Percentiles rank a stretch among this genome's conserved stretches.
Conservation (phyloP, 2,888 invertebrate species). For the Ferrisia virgata region DNA sequence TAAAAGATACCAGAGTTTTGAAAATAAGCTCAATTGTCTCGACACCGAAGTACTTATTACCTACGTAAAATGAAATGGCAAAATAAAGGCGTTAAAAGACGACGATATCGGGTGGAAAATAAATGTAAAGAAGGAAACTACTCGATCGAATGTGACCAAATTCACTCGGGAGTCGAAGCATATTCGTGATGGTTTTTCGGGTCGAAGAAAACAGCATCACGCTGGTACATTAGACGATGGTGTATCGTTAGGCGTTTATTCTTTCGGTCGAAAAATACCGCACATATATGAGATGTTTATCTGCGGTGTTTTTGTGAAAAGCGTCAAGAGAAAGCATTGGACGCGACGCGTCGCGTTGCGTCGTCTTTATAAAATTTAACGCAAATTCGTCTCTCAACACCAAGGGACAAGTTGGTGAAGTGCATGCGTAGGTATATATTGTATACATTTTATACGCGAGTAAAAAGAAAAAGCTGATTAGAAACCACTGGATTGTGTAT, state of each 20-base stretch:
- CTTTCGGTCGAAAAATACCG: background rate
- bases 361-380: background rate
- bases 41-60: too few relatives aligned
- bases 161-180: background rate
- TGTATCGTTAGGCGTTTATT: background rate
- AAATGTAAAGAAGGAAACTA: background rate
- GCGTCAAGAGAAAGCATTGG: background rate
- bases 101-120: background rate
- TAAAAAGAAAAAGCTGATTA: background rate
- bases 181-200: background rate
- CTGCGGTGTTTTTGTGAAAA: background rate
- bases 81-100: background rate
- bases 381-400: background rate
- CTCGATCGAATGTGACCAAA: background rate
- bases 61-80: too few relatives aligned
- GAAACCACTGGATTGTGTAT: constrained; percentile 8
- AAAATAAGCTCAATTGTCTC: too few relatives aligned
- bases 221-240: background rate
- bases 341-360: background rate
- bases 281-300: background rate
- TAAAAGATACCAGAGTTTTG: too few relatives aligned
- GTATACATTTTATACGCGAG: background rate
- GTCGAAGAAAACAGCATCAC: background rate
- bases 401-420: background rate
- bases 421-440: background rate